Evolutionary conservation across 2,888 invertebrate species (phyloP), one percentile per base, ranked within the genome.

Genomic region (Carpatolechia fugitivella): DNA sequence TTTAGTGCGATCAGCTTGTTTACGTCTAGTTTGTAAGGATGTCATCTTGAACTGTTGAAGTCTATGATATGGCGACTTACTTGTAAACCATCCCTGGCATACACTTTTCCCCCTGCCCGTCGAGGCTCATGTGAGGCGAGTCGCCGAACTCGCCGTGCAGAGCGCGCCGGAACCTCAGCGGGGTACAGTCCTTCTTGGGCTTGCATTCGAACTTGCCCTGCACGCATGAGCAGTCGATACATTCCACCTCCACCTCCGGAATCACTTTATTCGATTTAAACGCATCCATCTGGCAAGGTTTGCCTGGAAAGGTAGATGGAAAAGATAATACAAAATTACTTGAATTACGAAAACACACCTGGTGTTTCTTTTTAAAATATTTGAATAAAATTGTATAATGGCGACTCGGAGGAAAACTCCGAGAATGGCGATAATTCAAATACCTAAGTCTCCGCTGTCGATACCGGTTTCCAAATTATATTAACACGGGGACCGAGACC

Each of bases 1-100:
- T n/a, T n/a, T n/a, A n/a, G n/a, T n/a, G n/a, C n/a, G n/a, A n/a
- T n/a, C n/a, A n/a, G n/a, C n/a, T n/a, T n/a, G n/a, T n/a, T n/a
- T n/a, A n/a, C n/a, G n/a, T n/a, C n/a, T n/a, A n/a, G n/a, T n/a
- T n/a, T n/a, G n/a, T n/a, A n/a, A n/a, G n/a, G n/a, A n/a, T n/a
- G n/a, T n/a, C n/a, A n/a, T n/a, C n/a, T n/a, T n/a, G n/a, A n/a
- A n/a, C n/a, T 24, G 24, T 24, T 24, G 24, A 24, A 24, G 24
- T 4, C 24, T 4, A 24, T 24, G n/a, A n/a, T 35, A 4, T n/a
- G n/a, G 13, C 4, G 4, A 54, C 66, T 63, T 63, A 84, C 84
- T 61, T 81, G 56, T 85, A 85, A 31, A 79, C 65, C 46, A 67
- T 65, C 1, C 65, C 57, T 0, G 80, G 72, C 1, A 61, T 20